Percentiles rank a stretch among this genome's conserved stretches.
These are phyloP conservation scores for Pedetes capensis DNA, from an alignment of 2,113 vertebrate species.

Conservation along the genomic window DNA sequence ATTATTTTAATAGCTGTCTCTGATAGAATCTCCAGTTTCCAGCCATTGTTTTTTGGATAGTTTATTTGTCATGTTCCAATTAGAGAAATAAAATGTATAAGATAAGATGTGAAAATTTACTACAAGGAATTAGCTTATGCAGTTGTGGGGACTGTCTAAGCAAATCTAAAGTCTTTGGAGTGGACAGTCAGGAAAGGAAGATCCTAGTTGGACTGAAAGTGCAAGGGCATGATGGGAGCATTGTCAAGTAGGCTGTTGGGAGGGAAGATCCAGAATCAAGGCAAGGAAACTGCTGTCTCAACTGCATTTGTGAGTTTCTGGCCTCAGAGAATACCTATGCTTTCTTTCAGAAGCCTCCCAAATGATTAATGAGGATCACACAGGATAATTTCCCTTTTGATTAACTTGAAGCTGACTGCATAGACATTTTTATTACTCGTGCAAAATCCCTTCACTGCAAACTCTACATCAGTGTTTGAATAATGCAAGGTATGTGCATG, in stretches of 20 bases:
- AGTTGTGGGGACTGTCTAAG: background rate
- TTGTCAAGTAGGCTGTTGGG: fast-evolving
- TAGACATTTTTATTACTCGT: background rate
- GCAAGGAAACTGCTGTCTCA: background rate
- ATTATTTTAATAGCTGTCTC: background rate
- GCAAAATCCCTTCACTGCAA: background rate
- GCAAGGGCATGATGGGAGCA: background rate
- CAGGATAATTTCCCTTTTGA: background rate
- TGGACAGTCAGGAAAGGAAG: background rate
- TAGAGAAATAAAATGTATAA: background rate
- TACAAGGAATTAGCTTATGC: background rate
- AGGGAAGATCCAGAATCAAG: background rate
- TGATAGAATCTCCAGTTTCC: background rate
- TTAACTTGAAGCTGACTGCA: background rate
- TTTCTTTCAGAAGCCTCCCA: background rate
- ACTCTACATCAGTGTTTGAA: background rate
- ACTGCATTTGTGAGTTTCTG: background rate
- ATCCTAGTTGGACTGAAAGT: background rate
- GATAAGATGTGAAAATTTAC: background rate
- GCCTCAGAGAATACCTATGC: background rate
- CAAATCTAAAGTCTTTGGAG: background rate
- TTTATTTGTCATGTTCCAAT: background rate
- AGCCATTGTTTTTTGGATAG: background rate
- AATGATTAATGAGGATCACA: background rate
- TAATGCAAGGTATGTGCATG: background rate